Conservation (phyloP, 1,140 invertebrate species). For the Ceratitis capitata region DNA sequence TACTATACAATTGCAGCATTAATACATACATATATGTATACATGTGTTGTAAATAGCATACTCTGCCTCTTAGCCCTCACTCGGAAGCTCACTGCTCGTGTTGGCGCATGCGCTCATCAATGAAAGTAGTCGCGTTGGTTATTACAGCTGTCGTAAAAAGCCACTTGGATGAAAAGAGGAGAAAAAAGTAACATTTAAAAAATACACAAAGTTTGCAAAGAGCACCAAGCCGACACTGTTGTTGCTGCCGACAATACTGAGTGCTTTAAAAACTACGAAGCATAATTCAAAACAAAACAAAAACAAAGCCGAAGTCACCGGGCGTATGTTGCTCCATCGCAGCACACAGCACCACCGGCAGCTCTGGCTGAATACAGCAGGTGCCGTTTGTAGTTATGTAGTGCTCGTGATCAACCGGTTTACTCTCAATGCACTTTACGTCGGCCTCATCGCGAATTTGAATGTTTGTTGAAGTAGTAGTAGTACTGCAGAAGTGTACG, state of each 20-base stretch:
- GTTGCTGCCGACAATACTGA: background rate
- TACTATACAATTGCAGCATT: background rate
- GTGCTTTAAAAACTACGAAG: background rate
- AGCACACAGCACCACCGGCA: too few relatives aligned
- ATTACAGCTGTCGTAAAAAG: conserved; percentile 17
- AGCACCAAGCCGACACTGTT: background rate
- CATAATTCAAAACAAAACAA: background rate
- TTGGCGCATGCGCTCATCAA: conserved; percentile 20
- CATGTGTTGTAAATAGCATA: too few relatives aligned
- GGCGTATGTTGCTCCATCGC: background rate
- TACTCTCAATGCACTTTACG: background rate
- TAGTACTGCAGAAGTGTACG: background rate
- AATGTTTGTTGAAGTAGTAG: too few relatives aligned
- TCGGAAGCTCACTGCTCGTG: background rate
- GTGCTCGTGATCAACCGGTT: background rate
- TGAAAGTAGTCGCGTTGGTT: conserved; percentile 33
- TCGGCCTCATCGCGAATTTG: background rate
- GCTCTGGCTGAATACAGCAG: background rate
- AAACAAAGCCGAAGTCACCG: background rate
- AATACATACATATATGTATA: too few relatives aligned
- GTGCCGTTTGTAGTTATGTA: background rate
- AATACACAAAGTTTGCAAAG: background rate
- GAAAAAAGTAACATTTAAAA: conserved; percentile 27
- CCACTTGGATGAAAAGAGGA: background rate
- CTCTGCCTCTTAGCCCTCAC: background rate